A percentile compares a stretch with the other conserved stretches of the same genome.
Evolutionary conservation across 2,888 invertebrate genomes (phyloP).

Genomic region (Rutpela maculata): DNA sequence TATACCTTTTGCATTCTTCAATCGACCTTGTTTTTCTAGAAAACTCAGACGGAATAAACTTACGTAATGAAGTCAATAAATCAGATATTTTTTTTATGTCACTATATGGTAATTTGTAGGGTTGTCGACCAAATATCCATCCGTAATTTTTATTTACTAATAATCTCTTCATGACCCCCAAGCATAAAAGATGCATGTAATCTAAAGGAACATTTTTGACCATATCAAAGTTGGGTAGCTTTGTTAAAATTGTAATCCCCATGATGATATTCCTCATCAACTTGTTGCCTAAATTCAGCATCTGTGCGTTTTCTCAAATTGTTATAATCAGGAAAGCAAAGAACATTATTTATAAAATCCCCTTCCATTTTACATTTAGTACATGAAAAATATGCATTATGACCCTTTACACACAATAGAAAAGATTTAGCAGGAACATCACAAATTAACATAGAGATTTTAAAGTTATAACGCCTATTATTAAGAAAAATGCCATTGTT

Average conservation of each 20-base stretch:
- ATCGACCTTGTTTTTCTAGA: background rate
- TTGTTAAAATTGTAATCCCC: background rate
- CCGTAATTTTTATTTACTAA: background rate
- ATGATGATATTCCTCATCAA: background rate
- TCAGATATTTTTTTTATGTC: background rate
- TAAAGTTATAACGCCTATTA: background rate
- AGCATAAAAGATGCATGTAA: background rate
- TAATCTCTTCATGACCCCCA: background rate
- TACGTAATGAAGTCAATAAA: background rate
- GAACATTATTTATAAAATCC: conserved; percentile 23
- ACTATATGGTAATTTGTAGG: background rate
- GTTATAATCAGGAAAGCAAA: conserved; percentile 2
- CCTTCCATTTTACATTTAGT: conserved; percentile 34
- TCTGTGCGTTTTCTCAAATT: background rate
- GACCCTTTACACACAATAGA: conserved; percentile 28
- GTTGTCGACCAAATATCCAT: background rate
- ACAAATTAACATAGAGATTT: conserved; percentile 24
- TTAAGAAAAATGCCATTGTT: background rate
- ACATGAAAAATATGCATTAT: conserved; percentile 35
- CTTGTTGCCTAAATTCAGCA: background rate
- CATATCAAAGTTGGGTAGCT: background rate
- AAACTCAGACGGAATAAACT: background rate
- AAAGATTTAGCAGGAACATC: conserved; percentile 38
- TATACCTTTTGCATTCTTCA: background rate
- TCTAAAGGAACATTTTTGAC: background rate